A percentile compares a stretch with the other conserved stretches of the same genome.
phyloP scores from a whole-genome alignment of 2,888 invertebrate genomes.

The Macaria liturata region DNA sequence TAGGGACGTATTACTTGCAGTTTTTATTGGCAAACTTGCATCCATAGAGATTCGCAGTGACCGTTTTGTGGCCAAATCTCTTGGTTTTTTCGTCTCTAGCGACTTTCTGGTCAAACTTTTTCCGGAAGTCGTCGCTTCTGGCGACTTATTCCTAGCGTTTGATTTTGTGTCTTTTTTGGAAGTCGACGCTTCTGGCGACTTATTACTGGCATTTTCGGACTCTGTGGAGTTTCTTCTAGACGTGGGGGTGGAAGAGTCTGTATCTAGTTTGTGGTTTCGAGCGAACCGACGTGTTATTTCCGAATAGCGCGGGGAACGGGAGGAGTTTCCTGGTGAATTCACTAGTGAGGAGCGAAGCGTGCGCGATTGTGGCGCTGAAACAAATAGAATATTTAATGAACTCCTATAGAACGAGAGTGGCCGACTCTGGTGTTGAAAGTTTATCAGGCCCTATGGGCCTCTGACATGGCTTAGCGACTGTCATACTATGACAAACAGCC shows the following conservation, averaged over 20 bases:
- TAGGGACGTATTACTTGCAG: no score
- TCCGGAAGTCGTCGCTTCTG: background rate
- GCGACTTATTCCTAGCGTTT: background rate
- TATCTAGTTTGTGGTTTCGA: background rate
- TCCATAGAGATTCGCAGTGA: background rate
- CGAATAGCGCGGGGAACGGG: background rate
- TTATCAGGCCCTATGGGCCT: no score
- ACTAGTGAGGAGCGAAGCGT: background rate
- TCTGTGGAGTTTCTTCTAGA: background rate
- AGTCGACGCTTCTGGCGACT: background rate
- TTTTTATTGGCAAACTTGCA: no score
- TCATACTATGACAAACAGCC: no score
- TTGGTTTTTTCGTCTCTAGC: background rate
- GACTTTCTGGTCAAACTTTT: background rate
- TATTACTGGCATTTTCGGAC: background rate
- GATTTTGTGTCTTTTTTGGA: background rate
- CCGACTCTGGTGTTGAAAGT: no score
- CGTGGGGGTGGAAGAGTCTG: background rate
- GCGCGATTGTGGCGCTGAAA: no score
- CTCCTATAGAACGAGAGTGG: no score
- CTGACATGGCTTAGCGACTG: no score
- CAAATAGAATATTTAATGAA: no score
- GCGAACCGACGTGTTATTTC: constrained; percentile 5
- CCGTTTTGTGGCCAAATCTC: background rate
- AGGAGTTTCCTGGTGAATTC: background rate